Conservation (phyloP, 2,113 vertebrate species). For the Pterocles gutturalis region DNA sequence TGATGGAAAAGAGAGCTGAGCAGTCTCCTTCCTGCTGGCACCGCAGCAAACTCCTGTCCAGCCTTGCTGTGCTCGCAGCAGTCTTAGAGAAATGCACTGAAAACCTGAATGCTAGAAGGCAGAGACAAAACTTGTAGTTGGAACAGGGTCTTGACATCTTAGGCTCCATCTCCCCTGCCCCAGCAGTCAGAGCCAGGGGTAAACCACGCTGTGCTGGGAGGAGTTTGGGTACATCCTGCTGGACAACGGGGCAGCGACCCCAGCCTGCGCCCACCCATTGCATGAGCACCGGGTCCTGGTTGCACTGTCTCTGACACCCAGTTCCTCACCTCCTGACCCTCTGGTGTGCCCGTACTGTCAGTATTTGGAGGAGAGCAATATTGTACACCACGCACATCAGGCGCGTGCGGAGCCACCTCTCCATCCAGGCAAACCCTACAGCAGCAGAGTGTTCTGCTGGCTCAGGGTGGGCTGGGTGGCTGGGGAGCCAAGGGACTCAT, state of each 20-base stretch:
- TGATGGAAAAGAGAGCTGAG: neutral
- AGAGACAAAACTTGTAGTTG: neutral
- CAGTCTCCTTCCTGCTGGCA: neutral
- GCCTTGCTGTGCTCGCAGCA: neutral
- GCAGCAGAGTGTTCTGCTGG: neutral
- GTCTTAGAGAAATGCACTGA: neutral
- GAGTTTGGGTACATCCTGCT: neutral
- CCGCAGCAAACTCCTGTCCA: neutral
- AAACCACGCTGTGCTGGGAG: neutral
- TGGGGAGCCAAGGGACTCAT: too few species aligned
- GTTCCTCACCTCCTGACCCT: neutral
- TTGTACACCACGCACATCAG: neutral
- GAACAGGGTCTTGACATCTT: neutral
- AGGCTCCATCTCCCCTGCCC: neutral
- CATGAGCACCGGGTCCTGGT: neutral
- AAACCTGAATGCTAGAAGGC: neutral
- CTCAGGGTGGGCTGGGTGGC: neutral
- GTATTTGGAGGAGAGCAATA: neutral
- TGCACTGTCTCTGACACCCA: neutral
- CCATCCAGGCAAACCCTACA: neutral
- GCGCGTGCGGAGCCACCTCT: neutral
- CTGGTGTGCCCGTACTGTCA: neutral
- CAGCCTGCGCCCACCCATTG: neutral
- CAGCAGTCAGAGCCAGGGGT: neutral
- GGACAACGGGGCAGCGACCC: accelerated